These are phyloP conservation scores for Irena cyanogastra DNA, from an alignment of 2,113 vertebrate genomes.

Conservation along the genomic window DNA sequence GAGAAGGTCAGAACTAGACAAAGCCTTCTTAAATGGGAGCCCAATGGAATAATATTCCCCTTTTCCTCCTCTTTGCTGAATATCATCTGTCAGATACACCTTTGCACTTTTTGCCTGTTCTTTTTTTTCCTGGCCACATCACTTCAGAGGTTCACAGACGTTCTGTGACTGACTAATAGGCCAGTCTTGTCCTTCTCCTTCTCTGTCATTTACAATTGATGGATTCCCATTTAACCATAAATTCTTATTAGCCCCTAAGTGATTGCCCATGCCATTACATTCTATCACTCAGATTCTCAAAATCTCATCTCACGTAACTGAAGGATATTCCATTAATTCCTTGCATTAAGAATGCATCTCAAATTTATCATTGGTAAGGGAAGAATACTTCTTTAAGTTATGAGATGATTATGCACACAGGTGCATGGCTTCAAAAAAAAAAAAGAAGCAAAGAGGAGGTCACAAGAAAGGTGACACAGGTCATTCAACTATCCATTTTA, in stretches of 20 bases:
- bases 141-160: conserved; percentile 11
- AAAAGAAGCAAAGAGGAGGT: background rate
- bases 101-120: background rate
- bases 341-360: background rate
- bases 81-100: background rate
- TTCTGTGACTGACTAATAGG: conserved; percentile 37
- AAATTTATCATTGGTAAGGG: conserved; percentile 13
- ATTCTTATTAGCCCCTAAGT: conserved; percentile 59
- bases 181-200: conserved; percentile 46
- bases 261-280: conserved; percentile 22
- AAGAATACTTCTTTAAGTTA: background rate
- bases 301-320: conserved; percentile 17
- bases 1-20: background rate
- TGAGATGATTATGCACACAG: background rate
- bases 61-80: background rate
- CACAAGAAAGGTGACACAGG: background rate
- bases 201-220: conserved; percentile 52
- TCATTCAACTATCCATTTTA: background rate
- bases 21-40: background rate
- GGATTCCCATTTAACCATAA: conserved; percentile 49
- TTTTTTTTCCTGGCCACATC: background rate
- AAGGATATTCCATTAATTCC: conserved; percentile 44
- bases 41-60: background rate
- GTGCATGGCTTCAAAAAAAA: background rate
- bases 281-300: conserved; percentile 17